Base-by-base conservation (phyloP, 2,797 vertebrate genomes). In the Peromyscus melanophrys region DNA sequence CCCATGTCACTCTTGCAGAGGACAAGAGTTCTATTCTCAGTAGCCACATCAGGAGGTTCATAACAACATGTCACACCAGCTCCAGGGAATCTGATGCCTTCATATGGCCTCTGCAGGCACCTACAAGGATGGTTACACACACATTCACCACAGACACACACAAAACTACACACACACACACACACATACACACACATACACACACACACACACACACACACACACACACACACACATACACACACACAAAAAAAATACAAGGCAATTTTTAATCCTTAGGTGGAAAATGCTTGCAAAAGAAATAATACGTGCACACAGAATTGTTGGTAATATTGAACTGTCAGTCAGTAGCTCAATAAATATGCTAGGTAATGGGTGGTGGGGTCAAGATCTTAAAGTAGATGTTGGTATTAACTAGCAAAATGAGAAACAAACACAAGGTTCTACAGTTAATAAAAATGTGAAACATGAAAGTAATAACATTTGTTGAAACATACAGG, bases 281-380 rank as follows among this genome's bases (percentile, higher is more conserved):
- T 40, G 49, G 31, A 67, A 77, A 43, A 7, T 71, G n/a, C 49
- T 82, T 86, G 49, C 29, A 49, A 14, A 86, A 77, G 75, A 89
- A 95, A 89, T 85, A 92, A 77, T 31, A 63, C 17, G 89, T 31
- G 11, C 21, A 65, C 4, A 29, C 4, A 61, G 23, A 67, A 85
- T 2, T 34, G 4, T 46, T 90, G 71, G 10, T 17, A 31, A 11
- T 85, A 49, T 27, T 57, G 4, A 82, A 85, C 55, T 59, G 4
- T 65, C 23, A 69, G 37, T 77, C n/a, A 89, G 63, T 93, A 65
- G 83, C 94, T 93, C 82, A 93, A 14, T 29, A 49, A 84, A 61
- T 73, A 5, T 71, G 34, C 17, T 81, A 59, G 25, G 46, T 76
- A 76, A 31, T 57, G 1, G 49, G 65, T 89, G 21, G 59, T 61